These are phyloP conservation scores for Illadopsis cleaveri DNA, from an alignment of 2,113 vertebrate species.

Conservation along the genomic window DNA sequence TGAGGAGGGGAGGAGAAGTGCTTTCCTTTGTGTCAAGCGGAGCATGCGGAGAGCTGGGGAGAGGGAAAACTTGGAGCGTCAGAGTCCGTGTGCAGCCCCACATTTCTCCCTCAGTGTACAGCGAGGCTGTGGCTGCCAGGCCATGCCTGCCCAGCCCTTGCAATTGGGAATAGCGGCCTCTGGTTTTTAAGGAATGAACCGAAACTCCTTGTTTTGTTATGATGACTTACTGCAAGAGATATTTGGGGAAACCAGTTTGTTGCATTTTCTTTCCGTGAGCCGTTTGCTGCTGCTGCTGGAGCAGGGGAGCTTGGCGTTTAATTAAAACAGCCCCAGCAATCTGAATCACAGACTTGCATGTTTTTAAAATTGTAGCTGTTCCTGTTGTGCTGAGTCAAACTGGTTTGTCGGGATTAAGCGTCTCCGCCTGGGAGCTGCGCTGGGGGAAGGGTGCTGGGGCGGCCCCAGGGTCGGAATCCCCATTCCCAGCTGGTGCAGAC, in stretches of 20 bases:
- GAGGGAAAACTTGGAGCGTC: neutral
- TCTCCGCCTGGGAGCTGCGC: conserved; percentile 46
- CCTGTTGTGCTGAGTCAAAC: conserved; percentile 82
- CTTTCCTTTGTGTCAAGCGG: conserved; percentile 55
- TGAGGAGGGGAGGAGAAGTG: neutral
- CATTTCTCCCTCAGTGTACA: neutral
- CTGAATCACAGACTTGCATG: conserved; percentile 80
- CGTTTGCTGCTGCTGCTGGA: conserved; percentile 51
- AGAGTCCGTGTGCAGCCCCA: neutral
- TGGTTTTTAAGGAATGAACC: conserved; percentile 42
- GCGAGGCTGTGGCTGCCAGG: neutral
- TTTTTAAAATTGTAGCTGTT: conserved; percentile 80
- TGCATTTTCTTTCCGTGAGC: conserved; percentile 55
- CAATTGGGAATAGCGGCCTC: conserved; percentile 37
- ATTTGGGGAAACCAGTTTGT: conserved; percentile 68
- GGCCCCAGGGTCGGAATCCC: conserved; percentile 5
- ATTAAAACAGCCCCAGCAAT: conserved; percentile 77
- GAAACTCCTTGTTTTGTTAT: conserved; percentile 59
- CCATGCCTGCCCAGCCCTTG: neutral
- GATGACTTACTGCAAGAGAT: conserved; percentile 54
- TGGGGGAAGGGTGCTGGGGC: conserved; percentile 30
- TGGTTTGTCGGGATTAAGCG: conserved; percentile 81
- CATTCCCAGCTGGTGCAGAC: neutral
- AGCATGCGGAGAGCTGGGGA: neutral
- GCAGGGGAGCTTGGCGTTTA: conserved; percentile 65